A percentile compares a stretch with the other conserved stretches of the same genome.
phyloP scores from a whole-genome alignment of 2,888 invertebrate genomes.

The Rotaria sp. region DNA sequence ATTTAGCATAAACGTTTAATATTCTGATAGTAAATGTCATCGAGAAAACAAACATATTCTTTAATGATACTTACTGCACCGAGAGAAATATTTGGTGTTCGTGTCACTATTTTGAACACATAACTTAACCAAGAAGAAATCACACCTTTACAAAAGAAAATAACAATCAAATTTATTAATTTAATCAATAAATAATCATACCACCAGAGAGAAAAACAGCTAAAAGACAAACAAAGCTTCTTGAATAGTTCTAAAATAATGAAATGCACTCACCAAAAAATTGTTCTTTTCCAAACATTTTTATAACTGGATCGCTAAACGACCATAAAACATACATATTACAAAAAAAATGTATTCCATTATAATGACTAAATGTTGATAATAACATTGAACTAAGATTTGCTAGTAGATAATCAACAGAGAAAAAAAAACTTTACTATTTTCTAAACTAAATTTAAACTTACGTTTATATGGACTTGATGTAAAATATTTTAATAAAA shows the following conservation, averaged over 20 bases:
- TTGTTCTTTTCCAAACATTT: conserved; percentile 77
- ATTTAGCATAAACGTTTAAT: no score
- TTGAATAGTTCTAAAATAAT: no score
- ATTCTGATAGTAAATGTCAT: no score
- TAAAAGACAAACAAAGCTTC: background rate
- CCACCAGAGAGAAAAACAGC: conserved; percentile 14
- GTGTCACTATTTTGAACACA: conserved; percentile 67
- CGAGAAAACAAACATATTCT: background rate
- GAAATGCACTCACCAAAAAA: conserved; percentile 80
- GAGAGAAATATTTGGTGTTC: conserved; percentile 70
- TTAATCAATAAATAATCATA: background rate
- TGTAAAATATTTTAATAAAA: conserved; percentile 9
- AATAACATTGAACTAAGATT: conserved; percentile 33
- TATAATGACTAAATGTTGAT: conserved; percentile 38
- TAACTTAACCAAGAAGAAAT: conserved; percentile 78
- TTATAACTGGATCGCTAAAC: conserved; percentile 62
- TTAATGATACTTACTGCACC: conserved; percentile 71
- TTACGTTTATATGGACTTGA: background rate
- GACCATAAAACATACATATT: conserved; percentile 40
- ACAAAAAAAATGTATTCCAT: conserved; percentile 36
- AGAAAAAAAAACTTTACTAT: background rate
- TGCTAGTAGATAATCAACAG: background rate
- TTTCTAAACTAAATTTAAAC: background rate
- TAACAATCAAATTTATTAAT: background rate
- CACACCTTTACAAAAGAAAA: conserved; percentile 59